Conservation (phyloP, 2,888 invertebrate species). For the Euclidia mi region DNA sequence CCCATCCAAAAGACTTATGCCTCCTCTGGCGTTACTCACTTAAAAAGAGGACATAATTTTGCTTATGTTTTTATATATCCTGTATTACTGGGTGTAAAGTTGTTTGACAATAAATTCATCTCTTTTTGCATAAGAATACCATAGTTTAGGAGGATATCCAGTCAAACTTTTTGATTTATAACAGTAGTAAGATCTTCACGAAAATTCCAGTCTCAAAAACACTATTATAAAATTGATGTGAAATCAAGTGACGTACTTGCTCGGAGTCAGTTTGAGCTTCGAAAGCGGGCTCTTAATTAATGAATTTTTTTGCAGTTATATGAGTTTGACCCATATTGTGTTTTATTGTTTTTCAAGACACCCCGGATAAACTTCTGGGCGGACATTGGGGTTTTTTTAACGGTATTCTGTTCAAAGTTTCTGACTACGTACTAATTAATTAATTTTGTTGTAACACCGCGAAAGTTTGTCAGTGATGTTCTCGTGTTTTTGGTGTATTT, state of each 20-base stretch:
- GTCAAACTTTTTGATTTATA: too few relatives aligned
- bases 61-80: too few relatives aligned
- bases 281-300: slow-evolving; percentile 57
- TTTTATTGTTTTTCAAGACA: slow-evolving; percentile 54
- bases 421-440: slow-evolving; percentile 45
- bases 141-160: too few relatives aligned
- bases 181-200: too few relatives aligned
- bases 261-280: slow-evolving; percentile 30
- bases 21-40: too few relatives aligned
- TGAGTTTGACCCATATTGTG: slow-evolving; percentile 57
- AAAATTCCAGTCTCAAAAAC: too few relatives aligned
- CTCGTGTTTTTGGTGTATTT: slow-evolving; percentile 4
- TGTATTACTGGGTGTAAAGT: too few relatives aligned
- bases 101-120: too few relatives aligned
- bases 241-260: slow-evolving; percentile 22
- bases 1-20: too few relatives aligned
- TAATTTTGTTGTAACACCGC: slow-evolving; percentile 30
- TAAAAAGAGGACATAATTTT: too few relatives aligned
- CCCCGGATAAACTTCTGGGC: slow-evolving; percentile 34
- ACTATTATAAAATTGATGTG: slow-evolving; percentile 14
- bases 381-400: slow-evolving; percentile 39
- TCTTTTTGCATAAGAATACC: too few relatives aligned
- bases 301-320: slow-evolving; percentile 55
- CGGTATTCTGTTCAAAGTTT: slow-evolving; percentile 37
- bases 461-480: not conserved